Conservation (phyloP, 1,140 invertebrate species). For the Halictus rubicundus region DNA sequence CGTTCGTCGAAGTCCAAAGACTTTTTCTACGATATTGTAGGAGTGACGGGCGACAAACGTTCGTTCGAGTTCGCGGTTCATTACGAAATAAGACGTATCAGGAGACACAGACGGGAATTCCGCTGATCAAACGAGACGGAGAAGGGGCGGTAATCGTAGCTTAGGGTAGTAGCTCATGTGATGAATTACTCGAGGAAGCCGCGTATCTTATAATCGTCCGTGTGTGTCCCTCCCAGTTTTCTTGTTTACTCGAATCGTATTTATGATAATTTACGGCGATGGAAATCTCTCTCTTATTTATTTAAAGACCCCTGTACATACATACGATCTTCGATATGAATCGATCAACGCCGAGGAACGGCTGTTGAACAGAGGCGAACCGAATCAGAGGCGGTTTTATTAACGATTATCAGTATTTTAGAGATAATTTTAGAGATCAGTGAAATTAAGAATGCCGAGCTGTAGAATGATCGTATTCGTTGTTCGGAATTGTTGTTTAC, state of each 20-base stretch:
- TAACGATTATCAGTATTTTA: neutral
- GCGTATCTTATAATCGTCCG: slow-evolving; percentile 20
- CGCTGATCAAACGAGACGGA: slow-evolving; percentile 9
- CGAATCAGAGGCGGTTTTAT: neutral
- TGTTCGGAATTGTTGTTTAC: too few relatives aligned
- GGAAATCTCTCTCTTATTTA: slow-evolving; percentile 54
- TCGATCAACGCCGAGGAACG: slow-evolving; percentile 13
- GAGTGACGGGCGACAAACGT: neutral
- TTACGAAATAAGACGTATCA: neutral
- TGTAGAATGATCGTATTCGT: too few relatives aligned
- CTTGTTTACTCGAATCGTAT: slow-evolving; percentile 39
- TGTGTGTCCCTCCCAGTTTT: slow-evolving; percentile 18
- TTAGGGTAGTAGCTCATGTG: slow-evolving; percentile 41
- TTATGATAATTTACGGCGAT: slow-evolving; percentile 48
- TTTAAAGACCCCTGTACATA: slow-evolving; percentile 49
- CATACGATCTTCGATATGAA: slow-evolving; percentile 34
- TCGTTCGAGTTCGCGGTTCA: neutral
- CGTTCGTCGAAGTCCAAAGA: slow-evolving; percentile 48
- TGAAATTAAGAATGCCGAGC: neutral
- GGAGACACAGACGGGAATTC: slow-evolving; percentile 12
- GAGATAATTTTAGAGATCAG: too few relatives aligned
- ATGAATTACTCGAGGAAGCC: slow-evolving; percentile 45
- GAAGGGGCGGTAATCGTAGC: slow-evolving; percentile 21
- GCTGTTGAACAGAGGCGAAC: slow-evolving; percentile 13
- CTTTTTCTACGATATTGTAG: slow-evolving; percentile 35